phyloP scores from a whole-genome alignment of 2,113 vertebrate genomes.

The Mormoops blainvillei region DNA sequence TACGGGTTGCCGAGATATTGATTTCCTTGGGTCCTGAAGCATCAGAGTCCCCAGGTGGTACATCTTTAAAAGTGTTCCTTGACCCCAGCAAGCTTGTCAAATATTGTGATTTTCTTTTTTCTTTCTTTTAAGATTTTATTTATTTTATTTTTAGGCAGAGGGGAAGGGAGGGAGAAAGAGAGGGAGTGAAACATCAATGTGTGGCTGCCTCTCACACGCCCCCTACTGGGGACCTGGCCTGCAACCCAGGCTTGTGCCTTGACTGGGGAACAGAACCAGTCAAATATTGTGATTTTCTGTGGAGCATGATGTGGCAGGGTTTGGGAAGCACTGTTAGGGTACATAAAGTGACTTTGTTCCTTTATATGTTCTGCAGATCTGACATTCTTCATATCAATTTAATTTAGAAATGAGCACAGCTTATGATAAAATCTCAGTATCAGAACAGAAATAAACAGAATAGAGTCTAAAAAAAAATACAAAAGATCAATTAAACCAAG shows the following conservation, averaged over 20 bases:
- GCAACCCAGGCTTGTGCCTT: too few species aligned
- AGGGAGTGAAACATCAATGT: too few species aligned
- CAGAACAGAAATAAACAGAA: not conserved
- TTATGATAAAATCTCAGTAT: not conserved
- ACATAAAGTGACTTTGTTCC: not conserved
- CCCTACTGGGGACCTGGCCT: too few species aligned
- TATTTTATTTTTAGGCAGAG: too few species aligned
- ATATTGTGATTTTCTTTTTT: not conserved
- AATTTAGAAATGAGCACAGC: not conserved
- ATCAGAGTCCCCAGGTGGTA: not conserved
- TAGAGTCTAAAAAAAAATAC: too few species aligned
- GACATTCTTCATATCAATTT: not conserved
- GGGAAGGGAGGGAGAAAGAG: too few species aligned
- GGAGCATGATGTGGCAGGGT: not conserved
- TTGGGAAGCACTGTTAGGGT: not conserved
- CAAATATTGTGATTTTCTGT: not conserved
- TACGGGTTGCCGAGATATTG: not conserved
- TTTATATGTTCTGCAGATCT: not conserved
- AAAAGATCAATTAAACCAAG: too few species aligned
- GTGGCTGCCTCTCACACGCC: too few species aligned
- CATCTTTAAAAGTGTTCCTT: not conserved
- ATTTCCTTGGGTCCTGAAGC: not conserved
- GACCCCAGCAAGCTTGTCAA: accelerated
- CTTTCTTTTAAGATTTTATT: too few species aligned
- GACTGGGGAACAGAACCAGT: too few species aligned